Base-by-base conservation (phyloP, 2,797 vertebrate species). In the Thaleichthys pacificus region DNA sequence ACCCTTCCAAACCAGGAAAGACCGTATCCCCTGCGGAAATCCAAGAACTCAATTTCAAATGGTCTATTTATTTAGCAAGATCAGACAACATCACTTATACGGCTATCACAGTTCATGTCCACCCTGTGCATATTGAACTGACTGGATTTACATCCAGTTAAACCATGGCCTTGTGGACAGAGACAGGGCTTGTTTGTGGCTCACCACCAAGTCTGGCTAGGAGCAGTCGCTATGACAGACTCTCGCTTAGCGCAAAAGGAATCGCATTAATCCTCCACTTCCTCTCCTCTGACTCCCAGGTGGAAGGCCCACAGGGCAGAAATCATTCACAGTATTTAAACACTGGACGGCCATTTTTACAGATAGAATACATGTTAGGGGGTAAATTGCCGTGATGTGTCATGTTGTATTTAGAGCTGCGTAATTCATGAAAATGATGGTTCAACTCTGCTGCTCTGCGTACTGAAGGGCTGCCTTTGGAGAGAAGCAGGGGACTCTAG, bases 211-310 rank as follows among this genome's bases (percentile, higher is more conserved):
- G 11, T 3, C 42, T 42, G 42, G 42, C 42, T 83, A 81, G 89
- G 75, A 80, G 47, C 81, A 88, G 84, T 84, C 80, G 77, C 84
- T 82, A 84, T 88, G 90, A 89, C 87, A 88, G 87, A 89, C 89
- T 85, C 62, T 42, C 84, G 86, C 73, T 86, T 80, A 74, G 80
- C 70, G 87, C 79, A 78, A 88, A 77, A 90, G 64, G 88, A 87
- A 87, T 89, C 85, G 87, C 86, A 87, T 86, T 83, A 87, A 86
- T 91, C 91, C 85, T 30, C 71, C 87, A 12, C 84, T 87, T 86
- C 83, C 84, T 80, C 80, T 58, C 76, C 77, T 82, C 51, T 83
- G 87, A 84, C 78, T 87, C 87, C 90, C 88, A 91, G 89, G 80
- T 89, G 90, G 83, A 83, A 79, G 70, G 30, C 62, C 71, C 76